Conservation (phyloP, 2,797 vertebrate genomes). For the Sebastes minor region DNA sequence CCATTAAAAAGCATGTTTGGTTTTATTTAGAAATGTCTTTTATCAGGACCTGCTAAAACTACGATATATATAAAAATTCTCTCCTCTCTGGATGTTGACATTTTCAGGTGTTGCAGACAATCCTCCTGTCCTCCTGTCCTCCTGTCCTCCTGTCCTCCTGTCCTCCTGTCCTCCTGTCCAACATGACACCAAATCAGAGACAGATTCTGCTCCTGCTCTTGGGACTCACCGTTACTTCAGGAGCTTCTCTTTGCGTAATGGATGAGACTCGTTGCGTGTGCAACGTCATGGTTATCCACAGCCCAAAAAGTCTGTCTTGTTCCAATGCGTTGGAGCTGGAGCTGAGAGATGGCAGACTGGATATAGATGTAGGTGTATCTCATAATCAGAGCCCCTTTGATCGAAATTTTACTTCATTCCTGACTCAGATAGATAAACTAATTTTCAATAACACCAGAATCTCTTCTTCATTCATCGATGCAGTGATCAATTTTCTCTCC, state of each 20-base stretch:
- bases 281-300: background rate
- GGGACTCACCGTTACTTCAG: background rate
- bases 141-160: background rate
- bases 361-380: background rate
- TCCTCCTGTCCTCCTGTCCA: background rate
- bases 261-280: background rate
- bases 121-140: too few species aligned
- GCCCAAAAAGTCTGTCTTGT: background rate
- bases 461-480: background rate
- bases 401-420: rapidly evolving
- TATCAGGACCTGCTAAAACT: background rate
- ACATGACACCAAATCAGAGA: background rate
- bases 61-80: background rate
- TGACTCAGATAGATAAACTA: too few species aligned
- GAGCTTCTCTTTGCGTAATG: background rate
- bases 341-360: conserved; percentile 1
- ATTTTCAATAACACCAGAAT: conserved; percentile 2
- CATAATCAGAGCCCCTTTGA: too few species aligned
- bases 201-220: background rate
- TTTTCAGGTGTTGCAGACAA: background rate
- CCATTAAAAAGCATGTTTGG: background rate
- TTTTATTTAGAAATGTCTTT: background rate
- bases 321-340: background rate
- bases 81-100: background rate
- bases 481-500: background rate